phyloP scores from a whole-genome alignment of 2,888 invertebrate genomes.

The Axea sp. region DNA sequence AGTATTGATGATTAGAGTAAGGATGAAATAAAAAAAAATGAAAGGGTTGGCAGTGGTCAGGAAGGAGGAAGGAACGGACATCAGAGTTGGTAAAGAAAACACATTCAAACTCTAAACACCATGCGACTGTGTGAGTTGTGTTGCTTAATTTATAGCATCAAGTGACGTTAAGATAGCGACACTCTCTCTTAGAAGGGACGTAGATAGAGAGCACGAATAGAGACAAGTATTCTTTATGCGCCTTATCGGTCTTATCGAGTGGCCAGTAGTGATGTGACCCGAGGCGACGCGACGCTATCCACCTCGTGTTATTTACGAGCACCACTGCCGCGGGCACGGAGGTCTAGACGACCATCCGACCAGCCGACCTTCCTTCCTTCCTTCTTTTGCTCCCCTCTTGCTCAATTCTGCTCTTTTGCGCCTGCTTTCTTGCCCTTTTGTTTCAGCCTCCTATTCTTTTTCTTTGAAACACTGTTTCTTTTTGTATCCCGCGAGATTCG shows the following conservation, averaged over 20 bases:
- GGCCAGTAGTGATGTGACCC: slow-evolving; percentile 72
- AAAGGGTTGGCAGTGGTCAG: slow-evolving; percentile 63
- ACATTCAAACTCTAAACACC: slow-evolving; percentile 61
- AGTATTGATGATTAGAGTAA: slow-evolving; percentile 41
- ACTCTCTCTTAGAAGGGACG: slow-evolving; percentile 66
- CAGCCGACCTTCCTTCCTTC: slow-evolving; percentile 55
- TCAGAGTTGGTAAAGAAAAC: slow-evolving; percentile 56
- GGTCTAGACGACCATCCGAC: slow-evolving; percentile 63
- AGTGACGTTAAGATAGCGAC: slow-evolving; percentile 76
- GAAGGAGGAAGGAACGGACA: slow-evolving; percentile 64
- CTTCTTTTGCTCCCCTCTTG: slow-evolving; percentile 7
- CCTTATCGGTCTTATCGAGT: slow-evolving; percentile 75
- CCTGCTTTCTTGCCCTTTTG: slow-evolving; percentile 44
- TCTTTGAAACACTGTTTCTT: slow-evolving; percentile 56
- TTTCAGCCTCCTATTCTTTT: slow-evolving; percentile 53
- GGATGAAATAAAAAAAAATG: slow-evolving; percentile 56
- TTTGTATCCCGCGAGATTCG: slow-evolving; percentile 60
- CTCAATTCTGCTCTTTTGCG: slow-evolving; percentile 35
- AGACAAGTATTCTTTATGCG: slow-evolving; percentile 75
- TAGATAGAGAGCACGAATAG: slow-evolving; percentile 64
- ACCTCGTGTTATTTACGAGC: slow-evolving; percentile 65
- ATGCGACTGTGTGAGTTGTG: slow-evolving; percentile 73
- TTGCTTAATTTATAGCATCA: slow-evolving; percentile 76
- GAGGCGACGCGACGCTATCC: slow-evolving; percentile 62
- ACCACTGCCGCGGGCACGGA: slow-evolving; percentile 65